Evolutionary conservation across 2,797 vertebrate genomes (phyloP).

Genomic region (Gymnoscopelus braueri): DNA sequence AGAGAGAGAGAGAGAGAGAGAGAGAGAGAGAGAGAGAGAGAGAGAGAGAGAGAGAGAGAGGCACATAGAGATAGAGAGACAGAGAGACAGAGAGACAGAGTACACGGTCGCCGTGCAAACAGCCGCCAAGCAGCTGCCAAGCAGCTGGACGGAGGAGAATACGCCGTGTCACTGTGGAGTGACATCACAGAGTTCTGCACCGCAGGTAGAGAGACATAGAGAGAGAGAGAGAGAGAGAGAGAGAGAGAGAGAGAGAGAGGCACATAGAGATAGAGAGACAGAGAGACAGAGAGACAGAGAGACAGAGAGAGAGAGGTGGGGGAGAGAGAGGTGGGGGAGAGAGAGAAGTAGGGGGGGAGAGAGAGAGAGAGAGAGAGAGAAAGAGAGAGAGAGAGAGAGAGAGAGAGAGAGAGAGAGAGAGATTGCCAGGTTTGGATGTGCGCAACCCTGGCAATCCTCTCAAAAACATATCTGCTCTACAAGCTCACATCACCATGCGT

Average conservation of each 20-base stretch:
- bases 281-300: background rate
- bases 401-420: background rate
- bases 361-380: background rate
- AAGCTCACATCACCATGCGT: too few species aligned
- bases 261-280: too few species aligned
- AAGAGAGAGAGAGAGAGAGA: background rate
- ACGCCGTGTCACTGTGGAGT: constrained; percentile 93
- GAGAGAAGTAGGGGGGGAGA: background rate
- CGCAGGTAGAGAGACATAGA: constrained; percentile 79
- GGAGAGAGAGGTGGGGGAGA: background rate
- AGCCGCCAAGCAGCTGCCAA: too few species aligned
- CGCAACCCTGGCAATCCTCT: too few species aligned
- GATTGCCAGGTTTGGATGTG: background rate
- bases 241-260: background rate
- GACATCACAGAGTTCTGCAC: constrained; percentile 94
- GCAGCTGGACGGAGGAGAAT: constrained; percentile 90
- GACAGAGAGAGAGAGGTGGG: background rate
- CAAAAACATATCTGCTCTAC: too few species aligned
- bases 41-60: background rate
- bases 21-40: background rate
- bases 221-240: background rate
- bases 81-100: constrained; percentile 82
- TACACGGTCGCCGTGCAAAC: constrained; percentile 94
- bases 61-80: background rate
- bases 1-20: background rate